Evolutionary conservation across 2,888 invertebrate genomes (phyloP).

Genomic region (Epinotia ramella): DNA sequence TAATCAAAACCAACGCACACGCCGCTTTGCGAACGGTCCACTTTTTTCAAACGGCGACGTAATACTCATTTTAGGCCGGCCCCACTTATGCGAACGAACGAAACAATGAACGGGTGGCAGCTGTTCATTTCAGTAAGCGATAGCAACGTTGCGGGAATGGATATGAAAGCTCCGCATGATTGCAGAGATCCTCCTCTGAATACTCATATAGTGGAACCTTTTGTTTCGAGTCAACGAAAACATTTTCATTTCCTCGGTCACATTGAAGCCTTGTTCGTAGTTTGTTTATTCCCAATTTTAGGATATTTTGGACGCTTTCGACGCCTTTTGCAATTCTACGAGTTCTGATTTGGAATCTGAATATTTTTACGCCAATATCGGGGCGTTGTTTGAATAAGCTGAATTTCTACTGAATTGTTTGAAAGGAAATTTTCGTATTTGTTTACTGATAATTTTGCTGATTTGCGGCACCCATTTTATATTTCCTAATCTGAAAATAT

Average conservation of each 20-base stretch:
- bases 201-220: constrained; percentile 63
- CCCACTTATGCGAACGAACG: constrained; percentile 60
- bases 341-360: constrained; percentile 65
- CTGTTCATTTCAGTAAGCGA: constrained; percentile 73
- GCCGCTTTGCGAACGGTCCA: constrained; percentile 37
- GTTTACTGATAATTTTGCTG: not conserved
- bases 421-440: not conserved
- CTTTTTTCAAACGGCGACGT: constrained; percentile 51
- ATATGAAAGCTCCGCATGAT: constrained; percentile 66
- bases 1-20: constrained; percentile 12
- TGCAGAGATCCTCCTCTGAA: constrained; percentile 61
- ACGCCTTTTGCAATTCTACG: constrained; percentile 59
- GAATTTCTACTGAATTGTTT: constrained; percentile 29
- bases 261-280: constrained; percentile 57
- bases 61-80: constrained; percentile 59
- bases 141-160: constrained; percentile 61
- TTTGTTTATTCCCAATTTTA: constrained; percentile 69
- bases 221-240: constrained; percentile 66
- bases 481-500: too few relatives aligned
- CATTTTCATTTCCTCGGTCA: constrained; percentile 67
- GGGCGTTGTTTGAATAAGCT: constrained; percentile 30
- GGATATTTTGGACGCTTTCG: constrained; percentile 58
- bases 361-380: constrained; percentile 58
- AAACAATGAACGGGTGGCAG: constrained; percentile 69
- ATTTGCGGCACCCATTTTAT: too few relatives aligned